phyloP scores from a whole-genome alignment of 2,888 invertebrate species.

The Anthophora plumipes region DNA sequence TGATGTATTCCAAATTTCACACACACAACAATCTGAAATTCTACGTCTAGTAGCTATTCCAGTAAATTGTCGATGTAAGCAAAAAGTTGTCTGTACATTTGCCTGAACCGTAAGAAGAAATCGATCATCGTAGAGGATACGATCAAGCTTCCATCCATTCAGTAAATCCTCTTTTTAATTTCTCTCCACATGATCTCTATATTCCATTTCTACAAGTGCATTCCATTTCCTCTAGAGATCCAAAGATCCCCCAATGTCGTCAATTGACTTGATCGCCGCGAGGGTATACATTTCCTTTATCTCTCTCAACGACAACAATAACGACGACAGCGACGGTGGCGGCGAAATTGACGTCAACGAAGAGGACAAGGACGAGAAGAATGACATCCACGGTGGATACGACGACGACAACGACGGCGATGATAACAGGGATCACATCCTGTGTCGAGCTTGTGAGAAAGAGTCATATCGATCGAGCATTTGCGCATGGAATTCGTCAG shows the following conservation, averaged over 20 bases:
- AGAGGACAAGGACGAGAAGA: background rate
- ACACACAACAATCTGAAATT: too few relatives aligned
- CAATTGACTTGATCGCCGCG: slow-evolving; percentile 53
- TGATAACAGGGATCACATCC: slow-evolving; percentile 65
- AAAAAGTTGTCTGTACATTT: background rate
- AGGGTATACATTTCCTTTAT: slow-evolving; percentile 51
- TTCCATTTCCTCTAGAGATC: slow-evolving; percentile 21
- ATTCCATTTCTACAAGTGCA: slow-evolving; percentile 3
- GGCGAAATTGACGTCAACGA: background rate
- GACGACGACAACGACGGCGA: slow-evolving; percentile 21
- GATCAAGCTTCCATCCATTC: background rate
- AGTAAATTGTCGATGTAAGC: background rate
- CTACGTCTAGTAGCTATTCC: too few relatives aligned
- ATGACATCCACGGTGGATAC: background rate
- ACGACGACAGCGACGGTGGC: background rate
- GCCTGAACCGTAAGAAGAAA: background rate
- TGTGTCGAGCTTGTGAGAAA: slow-evolving; percentile 64
- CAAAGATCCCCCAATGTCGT: slow-evolving; percentile 23
- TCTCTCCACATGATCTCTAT: slow-evolving; percentile 31
- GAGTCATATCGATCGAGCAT: slow-evolving; percentile 69
- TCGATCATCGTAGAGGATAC: too few relatives aligned
- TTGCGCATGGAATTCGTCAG: slow-evolving; percentile 63
- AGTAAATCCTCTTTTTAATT: slow-evolving; percentile 42
- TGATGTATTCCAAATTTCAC: too few relatives aligned
- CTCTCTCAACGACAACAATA: slow-evolving; percentile 13